Percentiles rank a stretch among this genome's conserved stretches.
Conservation (phyloP, 2,113 vertebrate species). For the Eurystomus gularis region DNA sequence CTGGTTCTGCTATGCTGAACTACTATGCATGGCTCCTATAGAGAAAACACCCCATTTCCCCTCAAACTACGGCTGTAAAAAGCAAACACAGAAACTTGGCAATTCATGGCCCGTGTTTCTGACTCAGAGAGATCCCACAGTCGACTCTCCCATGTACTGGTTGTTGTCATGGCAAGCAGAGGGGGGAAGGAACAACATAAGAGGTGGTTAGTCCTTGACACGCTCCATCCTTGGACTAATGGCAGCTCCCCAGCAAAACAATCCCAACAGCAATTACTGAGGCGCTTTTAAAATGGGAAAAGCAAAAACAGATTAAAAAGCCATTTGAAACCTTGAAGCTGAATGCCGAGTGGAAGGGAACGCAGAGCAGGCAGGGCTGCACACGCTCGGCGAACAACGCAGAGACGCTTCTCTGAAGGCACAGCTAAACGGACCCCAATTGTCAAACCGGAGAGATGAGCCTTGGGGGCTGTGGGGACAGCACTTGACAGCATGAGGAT, state of each 20-base stretch:
- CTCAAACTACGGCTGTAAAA: background rate
- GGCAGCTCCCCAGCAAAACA: slow-evolving; percentile 32
- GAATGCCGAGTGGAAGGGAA: background rate
- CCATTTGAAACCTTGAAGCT: slow-evolving; percentile 44
- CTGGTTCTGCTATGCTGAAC: background rate
- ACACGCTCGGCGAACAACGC: accelerated
- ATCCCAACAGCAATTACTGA: background rate
- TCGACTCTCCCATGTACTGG: background rate
- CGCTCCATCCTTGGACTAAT: background rate
- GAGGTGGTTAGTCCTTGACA: slow-evolving; percentile 35
- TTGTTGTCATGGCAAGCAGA: background rate
- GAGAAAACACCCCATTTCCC: background rate
- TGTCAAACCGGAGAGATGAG: background rate
- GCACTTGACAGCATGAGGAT: background rate
- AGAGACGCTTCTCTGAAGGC: background rate
- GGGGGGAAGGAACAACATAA: background rate
- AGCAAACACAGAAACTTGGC: background rate
- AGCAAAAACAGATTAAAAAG: slow-evolving; percentile 45
- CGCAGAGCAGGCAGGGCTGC: background rate
- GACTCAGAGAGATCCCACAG: background rate
- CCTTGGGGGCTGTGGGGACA: background rate
- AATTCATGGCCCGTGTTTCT: background rate
- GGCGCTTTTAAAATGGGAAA: background rate
- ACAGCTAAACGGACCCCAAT: background rate
- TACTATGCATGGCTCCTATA: accelerated